Evolutionary conservation across 1,140 invertebrate species (phyloP), one percentile per base, ranked within the genome.

Genomic region (Diabrotica undecimpunctata): DNA sequence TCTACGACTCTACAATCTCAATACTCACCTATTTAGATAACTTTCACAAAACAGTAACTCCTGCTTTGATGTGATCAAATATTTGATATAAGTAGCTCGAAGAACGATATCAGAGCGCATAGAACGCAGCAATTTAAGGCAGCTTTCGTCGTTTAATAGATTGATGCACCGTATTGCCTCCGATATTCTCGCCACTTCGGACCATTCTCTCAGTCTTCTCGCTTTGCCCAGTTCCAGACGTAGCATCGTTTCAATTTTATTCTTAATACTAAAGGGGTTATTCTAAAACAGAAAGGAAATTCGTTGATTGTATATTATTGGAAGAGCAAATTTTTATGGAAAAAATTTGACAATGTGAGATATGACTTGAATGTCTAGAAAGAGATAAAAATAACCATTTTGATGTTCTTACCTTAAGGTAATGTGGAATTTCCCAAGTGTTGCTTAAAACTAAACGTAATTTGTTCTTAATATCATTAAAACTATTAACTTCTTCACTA

Each of bases 401-500:
- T 25, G 25, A 25, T 25, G 25, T 25, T 25, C 57, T 56, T 65
- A 75, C 73, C 72, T 73, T 73, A 61, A 74, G 62, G 55, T 66
- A 65, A 64, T 68, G 61, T 10, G 73, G 71, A 67, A 73, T 68
- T 68, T 74, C 69, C 58, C 70, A 67, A 54, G 68, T 72, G 66
- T 76, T 73, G 66, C 94, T 95, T 5, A 99, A 83, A 37, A 98
- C 96, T 64, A 94, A 85, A 51, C 96, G 85, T 46, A 99, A 82
- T 78, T 98, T 97, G 66, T 93, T 87, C 79, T 98, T 97, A 39
- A 96, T 93, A 80, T 94, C 93, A 74, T 79, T 66, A 54, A 74
- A 72, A 36, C 64, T 72, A 68, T 73, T 74, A 8, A 64, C 64
- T 58, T 70, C 70, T 52, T 71, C 70, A 46, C 54, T 55, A 56